Evolutionary conservation across 23 tunicate genomes (phyloP).

Genomic region (Ascidia mentula): DNA sequence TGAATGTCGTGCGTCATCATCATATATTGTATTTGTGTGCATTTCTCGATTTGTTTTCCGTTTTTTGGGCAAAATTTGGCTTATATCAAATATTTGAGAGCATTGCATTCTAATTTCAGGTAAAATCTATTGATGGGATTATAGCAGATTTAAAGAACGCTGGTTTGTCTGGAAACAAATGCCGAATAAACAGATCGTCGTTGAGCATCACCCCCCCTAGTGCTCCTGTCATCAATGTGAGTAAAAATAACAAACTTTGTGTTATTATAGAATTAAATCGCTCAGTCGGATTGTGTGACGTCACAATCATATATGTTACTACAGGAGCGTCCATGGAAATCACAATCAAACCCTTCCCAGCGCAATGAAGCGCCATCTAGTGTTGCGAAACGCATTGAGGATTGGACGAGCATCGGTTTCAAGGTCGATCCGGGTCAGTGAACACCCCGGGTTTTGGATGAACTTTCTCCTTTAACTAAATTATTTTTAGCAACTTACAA

Average conservation of each 20-base stretch:
- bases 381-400: not conserved
- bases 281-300: no score
- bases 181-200: slow-evolving; percentile 9
- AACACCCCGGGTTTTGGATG: no score
- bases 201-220: not conserved
- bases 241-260: no score
- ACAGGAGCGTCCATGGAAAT: not conserved
- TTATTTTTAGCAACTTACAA: not conserved
- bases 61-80: no score
- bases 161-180: slow-evolving; percentile 7
- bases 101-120: not conserved
- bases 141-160: slow-evolving; percentile 19
- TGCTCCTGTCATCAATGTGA: not conserved
- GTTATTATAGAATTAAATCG: no score
- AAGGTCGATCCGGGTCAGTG: not conserved
- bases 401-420: not conserved
- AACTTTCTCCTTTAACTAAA: no score
- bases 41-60: no score
- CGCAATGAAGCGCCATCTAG: not conserved
- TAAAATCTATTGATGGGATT: slow-evolving; percentile 12
- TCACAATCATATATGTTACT: no score
- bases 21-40: no score
- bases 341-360: not conserved
- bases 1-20: no score
- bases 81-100: no score